A percentile compares a stretch with the other conserved stretches of the same genome.
phyloP scores from a whole-genome alignment of 2,797 vertebrate genomes.

The Poecilia velifera region DNA sequence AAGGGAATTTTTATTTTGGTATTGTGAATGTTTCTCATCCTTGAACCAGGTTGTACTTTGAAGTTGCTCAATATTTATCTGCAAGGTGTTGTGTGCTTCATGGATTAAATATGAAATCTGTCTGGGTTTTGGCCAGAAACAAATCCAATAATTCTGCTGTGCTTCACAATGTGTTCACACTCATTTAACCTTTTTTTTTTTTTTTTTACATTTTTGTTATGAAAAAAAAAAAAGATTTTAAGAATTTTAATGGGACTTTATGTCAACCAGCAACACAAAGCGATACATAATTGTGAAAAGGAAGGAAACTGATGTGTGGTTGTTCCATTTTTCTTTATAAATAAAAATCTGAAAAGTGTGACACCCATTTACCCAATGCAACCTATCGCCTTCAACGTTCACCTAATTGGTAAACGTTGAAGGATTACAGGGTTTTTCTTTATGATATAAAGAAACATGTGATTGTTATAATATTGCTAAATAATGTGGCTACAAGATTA shows the following conservation, averaged over 20 bases:
- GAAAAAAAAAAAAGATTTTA: not conserved
- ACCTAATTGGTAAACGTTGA: not conserved
- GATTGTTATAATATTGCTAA: not conserved
- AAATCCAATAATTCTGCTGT: not conserved
- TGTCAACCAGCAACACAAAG: not conserved
- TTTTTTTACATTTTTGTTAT: no score
- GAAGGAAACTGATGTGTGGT: not conserved
- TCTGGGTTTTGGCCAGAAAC: not conserved
- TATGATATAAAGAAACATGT: not conserved
- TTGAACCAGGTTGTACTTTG: not conserved
- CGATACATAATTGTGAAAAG: not conserved
- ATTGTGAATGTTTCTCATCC: not conserved
- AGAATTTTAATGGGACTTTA: not conserved
- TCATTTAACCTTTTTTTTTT: not conserved
- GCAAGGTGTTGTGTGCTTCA: not conserved
- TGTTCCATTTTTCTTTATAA: not conserved
- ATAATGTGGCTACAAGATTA: not conserved
- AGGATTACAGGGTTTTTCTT: no score
- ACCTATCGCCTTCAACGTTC: not conserved
- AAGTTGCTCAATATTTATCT: not conserved
- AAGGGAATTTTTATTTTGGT: not conserved
- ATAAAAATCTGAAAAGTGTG: not conserved
- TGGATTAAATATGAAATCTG: not conserved
- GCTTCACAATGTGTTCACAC: not conserved
- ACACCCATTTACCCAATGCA: not conserved